Base-by-base conservation (phyloP, 2,888 invertebrate species). In the Druceiella hillmani region DNA sequence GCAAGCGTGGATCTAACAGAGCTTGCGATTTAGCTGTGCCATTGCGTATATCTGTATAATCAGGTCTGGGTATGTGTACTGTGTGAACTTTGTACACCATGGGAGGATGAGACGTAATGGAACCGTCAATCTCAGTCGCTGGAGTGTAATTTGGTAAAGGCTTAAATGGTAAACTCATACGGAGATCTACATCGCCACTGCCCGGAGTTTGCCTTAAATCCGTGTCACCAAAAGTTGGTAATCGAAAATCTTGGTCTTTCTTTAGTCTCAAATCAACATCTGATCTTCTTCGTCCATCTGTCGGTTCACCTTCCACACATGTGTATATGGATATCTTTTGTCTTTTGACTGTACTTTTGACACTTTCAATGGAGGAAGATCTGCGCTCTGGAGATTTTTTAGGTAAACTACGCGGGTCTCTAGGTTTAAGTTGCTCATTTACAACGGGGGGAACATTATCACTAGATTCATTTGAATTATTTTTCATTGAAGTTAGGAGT, bases 111-210 rank as follows among this genome's bases (percentile, higher is more conserved):
- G 85, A 83, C 34, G 79, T 79, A 28, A 87, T 75, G 22, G 87
- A 86, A 5, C 85, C 90, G 55, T 89, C 87, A 43, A 91, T 89
- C 68, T 91, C 91, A 0, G 83, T 85, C 15, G 89, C 89, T 1
- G 90, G 88, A 9, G 83, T 78, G 57, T 87, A 88, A 50, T 85
- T 80, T n/a, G 85, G 80, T 31, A 83, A 79, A 5, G 84, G 79
- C 58, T 88, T 87, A 54, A 89, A 88, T 0, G 88, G 87, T 39
- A 85, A 59, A 15, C 76, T 75, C 49, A 87, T 62, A 14, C 89
- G 75, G 45, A 90, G 73, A 62, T 89, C 90, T 20, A 85, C 78
- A 54, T 90, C 89, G 7, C 76, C 71, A 50, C 68, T 66, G 40
- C 51, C 33, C 30, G 61, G 59, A 15, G 64, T 65, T 50, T 75